phyloP scores from a whole-genome alignment of 2,797 vertebrate genomes.

The Darevskia mixta region DNA sequence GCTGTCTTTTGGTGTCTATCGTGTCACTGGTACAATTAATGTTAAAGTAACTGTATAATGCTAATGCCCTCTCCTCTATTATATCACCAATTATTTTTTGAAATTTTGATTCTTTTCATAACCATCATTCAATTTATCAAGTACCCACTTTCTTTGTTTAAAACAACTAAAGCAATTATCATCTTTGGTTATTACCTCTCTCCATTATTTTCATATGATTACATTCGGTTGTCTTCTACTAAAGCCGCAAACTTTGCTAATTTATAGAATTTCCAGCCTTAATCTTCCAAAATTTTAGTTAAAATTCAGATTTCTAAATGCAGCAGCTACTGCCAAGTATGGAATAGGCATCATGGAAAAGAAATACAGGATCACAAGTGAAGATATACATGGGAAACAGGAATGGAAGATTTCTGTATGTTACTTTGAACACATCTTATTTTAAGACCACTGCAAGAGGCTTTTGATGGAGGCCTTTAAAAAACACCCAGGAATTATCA shows the following conservation, averaged over 20 bases:
- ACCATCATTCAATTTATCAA: neutral
- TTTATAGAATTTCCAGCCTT: neutral
- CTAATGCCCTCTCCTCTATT: neutral
- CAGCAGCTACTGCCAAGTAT: neutral
- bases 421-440: neutral
- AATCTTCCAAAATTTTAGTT: neutral
- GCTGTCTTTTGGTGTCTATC: neutral
- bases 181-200: neutral
- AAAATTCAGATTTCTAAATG: neutral
- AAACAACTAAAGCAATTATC: neutral
- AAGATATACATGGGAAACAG: neutral
- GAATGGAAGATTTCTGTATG: neutral
- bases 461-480: too few species aligned
- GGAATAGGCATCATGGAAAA: neutral
- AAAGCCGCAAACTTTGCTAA: neutral
- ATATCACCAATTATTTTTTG: neutral
- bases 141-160: neutral
- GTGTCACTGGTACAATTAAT: neutral
- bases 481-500: neutral
- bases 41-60: neutral
- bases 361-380: neutral
- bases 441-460: neutral
- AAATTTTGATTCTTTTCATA: neutral
- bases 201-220: neutral
- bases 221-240: neutral